Conservation (phyloP, 2,113 vertebrate species). For the Seriola rivoliana region DNA sequence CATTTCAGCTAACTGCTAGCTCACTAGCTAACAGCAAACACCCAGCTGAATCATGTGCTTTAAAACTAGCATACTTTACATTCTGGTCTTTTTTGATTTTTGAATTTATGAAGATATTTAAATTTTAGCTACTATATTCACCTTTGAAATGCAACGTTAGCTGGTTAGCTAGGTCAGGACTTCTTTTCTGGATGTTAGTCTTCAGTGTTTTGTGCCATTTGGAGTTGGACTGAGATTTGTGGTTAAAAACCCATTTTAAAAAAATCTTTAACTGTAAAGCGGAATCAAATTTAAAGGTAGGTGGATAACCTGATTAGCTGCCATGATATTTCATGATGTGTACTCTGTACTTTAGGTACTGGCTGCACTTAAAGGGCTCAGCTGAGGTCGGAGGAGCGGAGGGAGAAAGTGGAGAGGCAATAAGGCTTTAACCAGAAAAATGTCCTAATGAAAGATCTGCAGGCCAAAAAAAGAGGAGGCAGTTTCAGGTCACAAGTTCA, state of each 20-base stretch:
- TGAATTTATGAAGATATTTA: neutral
- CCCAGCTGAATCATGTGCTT: no score
- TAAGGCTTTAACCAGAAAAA: slow-evolving; percentile 52
- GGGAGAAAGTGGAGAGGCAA: slow-evolving; percentile 26
- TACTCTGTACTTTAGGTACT: neutral
- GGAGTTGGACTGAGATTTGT: no score
- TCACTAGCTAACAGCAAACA: no score
- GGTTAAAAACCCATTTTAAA: neutral
- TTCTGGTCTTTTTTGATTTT: no score
- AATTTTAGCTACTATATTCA: neutral
- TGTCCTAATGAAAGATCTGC: slow-evolving; percentile 53
- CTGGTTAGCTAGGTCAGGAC: neutral
- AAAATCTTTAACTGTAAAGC: neutral
- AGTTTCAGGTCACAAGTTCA: slow-evolving; percentile 65
- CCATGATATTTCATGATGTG: neutral
- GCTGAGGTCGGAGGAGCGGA: slow-evolving; percentile 24
- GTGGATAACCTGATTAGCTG: neutral
- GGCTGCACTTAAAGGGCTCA: slow-evolving; percentile 16
- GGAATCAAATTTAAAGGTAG: neutral
- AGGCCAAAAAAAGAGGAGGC: slow-evolving; percentile 45
- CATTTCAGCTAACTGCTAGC: no score
- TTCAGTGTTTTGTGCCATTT: no score
- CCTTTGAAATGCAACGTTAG: neutral
- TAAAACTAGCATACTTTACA: no score
- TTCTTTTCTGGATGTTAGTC: neutral